A percentile compares a stretch with the other conserved stretches of the same genome.
phyloP scores from a whole-genome alignment of 2,888 invertebrate genomes.

The Platycheirus rosarum region DNA sequence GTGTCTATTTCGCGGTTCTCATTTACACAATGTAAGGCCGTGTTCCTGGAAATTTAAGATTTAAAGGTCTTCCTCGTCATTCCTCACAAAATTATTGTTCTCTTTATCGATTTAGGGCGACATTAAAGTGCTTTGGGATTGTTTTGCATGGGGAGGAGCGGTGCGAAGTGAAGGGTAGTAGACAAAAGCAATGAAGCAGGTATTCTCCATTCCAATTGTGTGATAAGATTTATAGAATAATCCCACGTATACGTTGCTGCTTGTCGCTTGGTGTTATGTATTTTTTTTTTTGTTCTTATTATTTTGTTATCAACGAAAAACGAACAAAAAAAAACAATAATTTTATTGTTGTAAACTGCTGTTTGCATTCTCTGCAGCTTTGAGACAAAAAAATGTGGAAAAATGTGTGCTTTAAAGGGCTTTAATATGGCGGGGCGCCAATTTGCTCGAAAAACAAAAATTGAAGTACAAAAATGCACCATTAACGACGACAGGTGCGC shows the following conservation, averaged over 20 bases:
- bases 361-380: slow-evolving; percentile 32
- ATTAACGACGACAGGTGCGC: slow-evolving; percentile 61
- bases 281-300: background rate
- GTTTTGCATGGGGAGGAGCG: slow-evolving; percentile 6
- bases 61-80: slow-evolving; percentile 25
- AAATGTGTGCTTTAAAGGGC: slow-evolving; percentile 60
- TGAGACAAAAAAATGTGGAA: slow-evolving; percentile 36
- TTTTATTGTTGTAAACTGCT: slow-evolving; percentile 30
- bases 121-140: slow-evolving; percentile 31
- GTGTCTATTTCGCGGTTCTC: slow-evolving; percentile 50
- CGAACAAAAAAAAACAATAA: slow-evolving; percentile 38
- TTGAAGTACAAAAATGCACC: slow-evolving; percentile 30
- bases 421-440: slow-evolving; percentile 47
- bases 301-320: slow-evolving; percentile 55
- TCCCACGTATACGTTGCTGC: slow-evolving; percentile 54
- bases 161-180: slow-evolving; percentile 23
- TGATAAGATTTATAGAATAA: slow-evolving; percentile 71
- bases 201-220: slow-evolving; percentile 56
- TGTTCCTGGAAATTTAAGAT: slow-evolving; percentile 37
- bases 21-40: slow-evolving; percentile 23
- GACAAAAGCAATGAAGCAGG: slow-evolving; percentile 42
- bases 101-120: slow-evolving; percentile 57
- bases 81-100: slow-evolving; percentile 11
- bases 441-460: slow-evolving; percentile 40
- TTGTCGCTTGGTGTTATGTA: slow-evolving; percentile 15